Evolutionary conservation across 2,888 invertebrate species (phyloP), one percentile per base, ranked within the genome.

Genomic region (Lottia scabra): DNA sequence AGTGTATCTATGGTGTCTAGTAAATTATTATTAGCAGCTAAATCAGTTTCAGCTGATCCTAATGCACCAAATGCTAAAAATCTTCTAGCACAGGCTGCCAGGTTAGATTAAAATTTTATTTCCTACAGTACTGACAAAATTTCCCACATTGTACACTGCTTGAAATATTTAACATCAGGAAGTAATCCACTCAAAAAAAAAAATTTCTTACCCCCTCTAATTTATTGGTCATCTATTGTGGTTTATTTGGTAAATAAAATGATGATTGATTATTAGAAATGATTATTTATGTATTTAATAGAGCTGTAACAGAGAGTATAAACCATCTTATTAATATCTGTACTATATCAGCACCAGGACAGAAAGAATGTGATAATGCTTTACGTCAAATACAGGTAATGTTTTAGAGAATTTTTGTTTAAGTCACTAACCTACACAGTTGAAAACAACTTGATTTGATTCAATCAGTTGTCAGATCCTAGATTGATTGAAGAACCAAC

Each of bases 351-450:
- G 96, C 96, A 0, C 98, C 98, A 0, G 97, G 98, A 0, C 97
- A 98, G 91, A 96, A 95, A 89, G 98, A 99, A 87, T 99, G 99
- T 90, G 97, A 96, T 87, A 97, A 95, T 80, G 98, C 98, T 0
- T 94, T 98, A 70, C 92, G 98, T 78, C 95, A 95, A 88, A 97
- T 99, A 74, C 94, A 95, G 90, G 90, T 89, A 74, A 70, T 69
- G 56, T 26, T 8, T 38, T 30, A n/a, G 30, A 30, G 6, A 30
- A 6, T 30, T 44, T n/a, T 30, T 72, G 19, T n/a, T 23, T n/a
- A n/a, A n/a, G n/a, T n/a, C n/a, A n/a, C n/a, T n/a, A n/a, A n/a
- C n/a, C n/a, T n/a, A n/a, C n/a, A n/a, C 5, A n/a, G 16, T 23
- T 15, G 23, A 27, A 4, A 4, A 4, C 30, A 4, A 4, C 30